These are phyloP conservation scores for Physeter macrocephalus DNA, from an alignment of 2,113 vertebrate genomes.

Conservation along the genomic window DNA sequence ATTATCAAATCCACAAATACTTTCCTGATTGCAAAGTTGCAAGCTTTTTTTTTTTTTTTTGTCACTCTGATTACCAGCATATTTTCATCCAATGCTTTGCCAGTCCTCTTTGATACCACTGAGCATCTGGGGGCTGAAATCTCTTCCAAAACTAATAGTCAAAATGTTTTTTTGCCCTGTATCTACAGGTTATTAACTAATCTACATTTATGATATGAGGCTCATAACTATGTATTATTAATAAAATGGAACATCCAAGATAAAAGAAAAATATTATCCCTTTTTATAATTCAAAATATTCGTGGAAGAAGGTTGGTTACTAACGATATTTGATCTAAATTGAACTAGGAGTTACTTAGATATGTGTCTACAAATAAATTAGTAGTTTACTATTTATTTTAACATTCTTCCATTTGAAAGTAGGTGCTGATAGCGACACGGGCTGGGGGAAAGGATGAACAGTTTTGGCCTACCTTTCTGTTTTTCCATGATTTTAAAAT, in stretches of 20 bases:
- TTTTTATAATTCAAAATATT: conserved; percentile 37
- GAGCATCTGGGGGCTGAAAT: not conserved
- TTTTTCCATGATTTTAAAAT: not conserved
- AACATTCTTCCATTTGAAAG: not conserved
- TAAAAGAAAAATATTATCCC: not conserved
- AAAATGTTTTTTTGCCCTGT: not conserved
- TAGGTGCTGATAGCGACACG: not conserved
- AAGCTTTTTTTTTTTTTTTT: not conserved
- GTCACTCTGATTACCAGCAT: not conserved
- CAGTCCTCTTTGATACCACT: not conserved
- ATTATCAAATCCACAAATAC: not conserved
- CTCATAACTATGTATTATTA: not conserved
- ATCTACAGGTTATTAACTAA: not conserved
- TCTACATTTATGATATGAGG: not conserved
- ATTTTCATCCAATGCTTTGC: not conserved
- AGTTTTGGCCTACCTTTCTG: not conserved
- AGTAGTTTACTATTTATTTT: not conserved
- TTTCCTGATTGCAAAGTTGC: not conserved
- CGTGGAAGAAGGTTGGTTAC: not conserved
- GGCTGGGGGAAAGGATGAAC: not conserved
- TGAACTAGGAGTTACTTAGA: not conserved
- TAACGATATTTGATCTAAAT: not conserved
- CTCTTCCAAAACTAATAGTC: not conserved
- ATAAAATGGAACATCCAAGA: not conserved
- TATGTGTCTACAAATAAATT: not conserved